Base-by-base conservation (phyloP, 2,797 vertebrate genomes). In the Melanotaenia pygmaea region DNA sequence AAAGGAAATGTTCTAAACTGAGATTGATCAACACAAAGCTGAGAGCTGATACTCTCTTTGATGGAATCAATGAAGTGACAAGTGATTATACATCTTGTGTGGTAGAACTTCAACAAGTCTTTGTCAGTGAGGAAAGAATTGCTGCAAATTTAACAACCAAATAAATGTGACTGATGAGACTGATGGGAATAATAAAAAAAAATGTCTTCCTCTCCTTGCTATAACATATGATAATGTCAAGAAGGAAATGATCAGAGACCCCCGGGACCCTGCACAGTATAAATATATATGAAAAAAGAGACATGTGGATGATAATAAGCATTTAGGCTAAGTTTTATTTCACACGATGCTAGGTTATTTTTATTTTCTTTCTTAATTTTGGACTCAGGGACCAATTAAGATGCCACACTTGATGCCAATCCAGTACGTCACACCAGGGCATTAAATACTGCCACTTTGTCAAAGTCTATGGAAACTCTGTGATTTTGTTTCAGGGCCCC, bases 21-120 rank as follows among this genome's bases (percentile, higher is more conserved):
- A 75, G 56, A 83, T 72, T 76, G 71, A 75, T 77, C 38, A 79
- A 68, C 13, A 11, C 51, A 54, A 58, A 57, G 59, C 34, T 84
- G 71, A 67, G 63, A 71, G 83, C 71, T 84, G 50, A 65, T 18
- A 54, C 56, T 53, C 0, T 2, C 4, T 38, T 28, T 64, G 54
- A 77, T 64, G 57, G 13, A 68, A 71, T 76, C 72, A 66, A 58
- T 63, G 24, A 61, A 68, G n/a, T 47, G 47, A 72, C 71, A 45
- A 28, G 57, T 40, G 30, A 53, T 74, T 43, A 64, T 22, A 16
- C 13, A 38, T 73, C 53, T 43, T 73, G 53, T 12, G 63, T 53
- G 18, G 51, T 38, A 40, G 61, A 74, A 6, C 34, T 28, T 61
- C 28, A 59, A 62, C 60, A 63, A 43, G 61, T 30, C 26, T 43